phyloP scores from a whole-genome alignment of 2,888 invertebrate species.

The Oscheius onirici region DNA sequence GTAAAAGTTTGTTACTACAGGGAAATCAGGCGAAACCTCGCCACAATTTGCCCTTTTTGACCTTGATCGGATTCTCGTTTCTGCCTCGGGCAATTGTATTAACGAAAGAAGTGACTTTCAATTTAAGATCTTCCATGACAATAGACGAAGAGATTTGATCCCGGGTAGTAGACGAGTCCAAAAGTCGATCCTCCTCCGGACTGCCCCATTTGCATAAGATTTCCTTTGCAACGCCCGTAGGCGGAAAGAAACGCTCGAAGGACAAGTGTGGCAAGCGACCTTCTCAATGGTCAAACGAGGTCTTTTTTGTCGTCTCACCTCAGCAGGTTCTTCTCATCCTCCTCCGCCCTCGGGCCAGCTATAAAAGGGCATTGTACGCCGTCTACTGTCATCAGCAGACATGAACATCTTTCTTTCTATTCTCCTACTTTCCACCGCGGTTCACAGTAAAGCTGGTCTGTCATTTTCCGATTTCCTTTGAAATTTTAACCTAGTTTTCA shows the following conservation, averaged over 20 bases:
- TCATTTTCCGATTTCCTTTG: not conserved
- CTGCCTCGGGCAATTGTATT: too few species aligned
- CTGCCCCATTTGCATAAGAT: not conserved
- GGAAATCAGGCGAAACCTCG: too few species aligned
- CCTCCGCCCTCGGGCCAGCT: conserved; percentile 21
- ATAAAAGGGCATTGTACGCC: conserved; percentile 13
- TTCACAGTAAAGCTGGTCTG: conserved; percentile 2
- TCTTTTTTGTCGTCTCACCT: conserved; percentile 23
- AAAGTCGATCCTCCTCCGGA: not conserved
- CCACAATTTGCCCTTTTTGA: too few species aligned
- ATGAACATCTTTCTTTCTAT: conserved; percentile 6
- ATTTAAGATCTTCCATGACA: not conserved
- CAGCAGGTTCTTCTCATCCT: conserved; percentile 32
- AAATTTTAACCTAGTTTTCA: conserved; percentile 33
- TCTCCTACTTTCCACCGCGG: not conserved
- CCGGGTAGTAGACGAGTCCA: not conserved
- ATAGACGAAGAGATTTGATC: too few species aligned
- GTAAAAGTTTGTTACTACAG: too few species aligned
- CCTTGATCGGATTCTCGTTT: too few species aligned
- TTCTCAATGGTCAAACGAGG: conserved; percentile 31
- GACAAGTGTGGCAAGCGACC: conserved; percentile 25
- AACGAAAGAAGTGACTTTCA: not conserved
- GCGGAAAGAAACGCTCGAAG: conserved; percentile 7
- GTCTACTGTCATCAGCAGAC: not conserved
- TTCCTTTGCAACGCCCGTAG: not conserved